Conservation (phyloP, 2,888 invertebrate species). For the Leptinotarsa peninsularis region DNA sequence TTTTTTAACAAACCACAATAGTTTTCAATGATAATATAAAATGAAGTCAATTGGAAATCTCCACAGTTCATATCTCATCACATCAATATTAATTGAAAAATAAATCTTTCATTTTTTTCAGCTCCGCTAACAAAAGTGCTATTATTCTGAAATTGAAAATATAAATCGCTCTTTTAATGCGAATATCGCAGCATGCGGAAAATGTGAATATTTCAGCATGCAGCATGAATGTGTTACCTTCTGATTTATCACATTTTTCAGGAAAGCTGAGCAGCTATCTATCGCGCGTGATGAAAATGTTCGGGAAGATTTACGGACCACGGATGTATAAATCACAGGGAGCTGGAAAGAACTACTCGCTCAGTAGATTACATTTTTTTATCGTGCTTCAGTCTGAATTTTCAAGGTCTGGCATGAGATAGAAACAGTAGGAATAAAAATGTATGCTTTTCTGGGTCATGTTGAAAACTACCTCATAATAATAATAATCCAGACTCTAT, state of each 20-base stretch:
- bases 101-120: constrained; percentile 1
- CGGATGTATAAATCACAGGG: not conserved
- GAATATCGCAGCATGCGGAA: constrained; percentile 12
- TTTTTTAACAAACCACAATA: no score
- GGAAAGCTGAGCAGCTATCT: constrained; percentile 16
- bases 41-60: no score
- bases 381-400: not conserved
- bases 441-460: not conserved
- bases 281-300: constrained; percentile 20
- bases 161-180: constrained; percentile 20
- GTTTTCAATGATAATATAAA: no score
- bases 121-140: not conserved
- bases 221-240: constrained; percentile 6
- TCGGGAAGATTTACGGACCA: not conserved
- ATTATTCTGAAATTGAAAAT: constrained; percentile 19
- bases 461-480: no score
- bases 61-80: not conserved
- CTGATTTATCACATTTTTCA: constrained; percentile 12
- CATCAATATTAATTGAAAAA: not conserved
- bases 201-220: constrained; percentile 15
- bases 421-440: not conserved
- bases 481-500: no score
- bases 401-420: no score
- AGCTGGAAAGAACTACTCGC: not conserved
- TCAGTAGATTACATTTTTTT: not conserved